Evolutionary conservation across 2,797 vertebrate genomes (phyloP).

Genomic region (Xiphophorus birchmanni): DNA sequence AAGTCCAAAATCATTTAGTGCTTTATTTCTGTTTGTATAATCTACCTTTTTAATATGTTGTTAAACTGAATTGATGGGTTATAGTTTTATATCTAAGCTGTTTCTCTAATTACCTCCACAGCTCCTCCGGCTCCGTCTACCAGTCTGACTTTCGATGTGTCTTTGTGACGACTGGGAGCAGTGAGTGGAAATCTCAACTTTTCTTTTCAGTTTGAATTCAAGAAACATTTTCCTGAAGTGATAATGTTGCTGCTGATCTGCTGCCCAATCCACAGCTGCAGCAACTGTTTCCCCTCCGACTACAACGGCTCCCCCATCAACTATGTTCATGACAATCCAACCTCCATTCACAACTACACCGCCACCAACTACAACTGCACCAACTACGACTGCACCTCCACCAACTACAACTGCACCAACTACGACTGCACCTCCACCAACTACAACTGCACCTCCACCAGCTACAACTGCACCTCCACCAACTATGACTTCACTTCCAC

Average conservation of each 20-base stretch:
- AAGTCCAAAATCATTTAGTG: not conserved
- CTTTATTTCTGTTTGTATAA: not conserved
- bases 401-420: too few species aligned
- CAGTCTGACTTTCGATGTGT: slow-evolving; percentile 47
- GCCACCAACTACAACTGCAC: not conserved
- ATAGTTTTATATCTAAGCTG: not conserved
- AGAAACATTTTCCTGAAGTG: not conserved
- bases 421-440: too few species aligned
- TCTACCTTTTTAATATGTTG: not conserved
- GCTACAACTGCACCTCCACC: too few species aligned
- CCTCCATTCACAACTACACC: not conserved
- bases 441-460: too few species aligned
- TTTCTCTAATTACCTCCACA: slow-evolving; percentile 3
- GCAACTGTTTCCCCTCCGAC: not conserved
- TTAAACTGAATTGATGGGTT: too few species aligned
- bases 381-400: too few species aligned
- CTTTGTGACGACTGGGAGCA: slow-evolving; percentile 15
- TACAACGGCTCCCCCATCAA: not conserved
- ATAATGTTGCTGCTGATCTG: not conserved
- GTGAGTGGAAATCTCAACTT: not conserved
- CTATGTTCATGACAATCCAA: not conserved
- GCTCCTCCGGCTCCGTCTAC: not conserved
- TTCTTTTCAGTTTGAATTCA: not conserved
- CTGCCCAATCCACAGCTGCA: not conserved
- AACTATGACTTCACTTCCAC: too few species aligned